Evolutionary conservation across 1,140 invertebrate genomes (phyloP).

Genomic region (Lucilia sericata): DNA sequence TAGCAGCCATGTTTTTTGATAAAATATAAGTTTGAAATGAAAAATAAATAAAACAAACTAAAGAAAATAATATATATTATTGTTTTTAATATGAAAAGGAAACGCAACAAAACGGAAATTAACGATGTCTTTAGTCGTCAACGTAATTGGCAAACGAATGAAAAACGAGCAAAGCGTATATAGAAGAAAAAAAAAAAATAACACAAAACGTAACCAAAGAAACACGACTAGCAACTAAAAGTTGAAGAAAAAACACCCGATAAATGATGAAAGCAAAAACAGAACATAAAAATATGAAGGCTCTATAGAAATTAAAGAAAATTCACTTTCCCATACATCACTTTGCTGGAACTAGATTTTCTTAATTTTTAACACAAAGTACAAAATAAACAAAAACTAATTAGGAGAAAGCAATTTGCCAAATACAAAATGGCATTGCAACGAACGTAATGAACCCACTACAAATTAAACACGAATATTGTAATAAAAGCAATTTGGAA

Average conservation of each 20-base stretch:
- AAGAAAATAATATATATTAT: not conserved
- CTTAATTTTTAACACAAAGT: not conserved
- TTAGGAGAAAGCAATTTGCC: not conserved
- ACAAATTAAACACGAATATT: not conserved
- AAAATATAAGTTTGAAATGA: not conserved
- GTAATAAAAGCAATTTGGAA: not conserved
- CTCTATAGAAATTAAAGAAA: not conserved
- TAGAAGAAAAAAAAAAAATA: not conserved
- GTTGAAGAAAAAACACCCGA: not conserved
- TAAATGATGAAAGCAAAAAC: constrained; percentile 22
- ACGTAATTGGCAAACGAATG: constrained; percentile 36
- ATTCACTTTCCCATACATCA: not conserved
- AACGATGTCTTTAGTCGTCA: constrained; percentile 42
- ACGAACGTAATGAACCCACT: no score
- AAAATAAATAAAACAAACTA: not conserved
- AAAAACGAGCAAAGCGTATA: constrained; percentile 17
- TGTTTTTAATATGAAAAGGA: constrained; percentile 38
- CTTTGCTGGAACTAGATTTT: not conserved
- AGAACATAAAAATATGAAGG: not conserved
- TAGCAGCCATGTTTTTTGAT: constrained; percentile 34
- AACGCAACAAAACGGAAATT: constrained; percentile 43
- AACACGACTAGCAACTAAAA: constrained; percentile 19
- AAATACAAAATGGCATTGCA: not conserved
- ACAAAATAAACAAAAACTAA: not conserved
- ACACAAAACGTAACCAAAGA: constrained; percentile 38